Base-by-base conservation (phyloP, 2,113 vertebrate genomes). In the Silurus meridionalis region DNA sequence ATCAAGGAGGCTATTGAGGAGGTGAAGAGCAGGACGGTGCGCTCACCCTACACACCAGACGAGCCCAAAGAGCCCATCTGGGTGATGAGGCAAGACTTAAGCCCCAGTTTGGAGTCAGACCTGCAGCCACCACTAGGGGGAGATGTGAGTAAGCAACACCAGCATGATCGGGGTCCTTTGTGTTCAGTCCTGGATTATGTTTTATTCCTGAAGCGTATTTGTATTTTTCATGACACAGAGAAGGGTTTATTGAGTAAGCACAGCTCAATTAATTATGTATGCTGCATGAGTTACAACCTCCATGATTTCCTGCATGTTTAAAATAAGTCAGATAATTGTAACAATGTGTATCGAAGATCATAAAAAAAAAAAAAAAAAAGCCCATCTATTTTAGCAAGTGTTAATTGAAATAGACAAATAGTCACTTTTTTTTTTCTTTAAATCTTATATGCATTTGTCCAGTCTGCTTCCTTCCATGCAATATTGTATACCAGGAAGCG, bases 1-100 rank as follows among this genome's bases (percentile, higher is more conserved):
- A 99, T 99, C 89, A 98, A 97, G 91, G 98, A 99, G 89, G 98
- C 98, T 88, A 99, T 99, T 74, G 97, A 99, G 91, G 98, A 99
- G 92, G 98, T 97, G 92, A 99, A 99, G 95, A 99, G 97, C 15
- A 95, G 97, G 91, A 98, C 98, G 85, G 95, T 99, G 81, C 97
- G 97, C 90, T 99, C 98, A 85, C 98, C 98, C 50, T 99, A 99
- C 88, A 99, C 98, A 2, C 97, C 98, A 0, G 98, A 99, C 84
- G 97, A 99, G 88, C 98, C 97, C 57, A 97, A 98, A 92, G 98
- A 99, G 82, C 98, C 98, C 23, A 96, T 99, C 78, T 99, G 98
- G 98, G 97, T 99, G 50, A 99, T 99, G 98, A 96, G 98, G 50
- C 97, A 98, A 89, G 98, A 99, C 90, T 95, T 99, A 86, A 98